Conservation (phyloP, 2,797 vertebrate species). For the Oreochromis grahami region DNA sequence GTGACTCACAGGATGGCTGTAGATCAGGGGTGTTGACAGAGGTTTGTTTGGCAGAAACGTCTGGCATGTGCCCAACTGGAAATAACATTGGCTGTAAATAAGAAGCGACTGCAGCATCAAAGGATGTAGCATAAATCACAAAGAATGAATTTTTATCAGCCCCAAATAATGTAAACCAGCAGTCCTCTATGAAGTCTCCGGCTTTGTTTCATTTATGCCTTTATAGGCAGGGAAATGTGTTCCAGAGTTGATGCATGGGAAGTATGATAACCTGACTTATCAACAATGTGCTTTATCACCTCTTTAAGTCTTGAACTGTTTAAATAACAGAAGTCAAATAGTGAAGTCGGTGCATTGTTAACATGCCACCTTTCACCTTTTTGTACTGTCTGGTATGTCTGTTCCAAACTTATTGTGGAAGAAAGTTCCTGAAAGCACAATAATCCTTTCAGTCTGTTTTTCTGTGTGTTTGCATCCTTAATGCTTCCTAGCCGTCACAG, state of each 20-base stretch:
- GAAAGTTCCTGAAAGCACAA: slow-evolving; percentile 31
- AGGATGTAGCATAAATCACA: not conserved
- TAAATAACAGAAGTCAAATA: not conserved
- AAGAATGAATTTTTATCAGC: not conserved
- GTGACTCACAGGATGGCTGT: not conserved
- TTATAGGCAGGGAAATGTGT: not conserved
- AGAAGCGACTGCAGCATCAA: not conserved
- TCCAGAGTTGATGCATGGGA: not conserved
- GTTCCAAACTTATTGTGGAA: slow-evolving; percentile 13
- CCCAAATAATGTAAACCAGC: not conserved
- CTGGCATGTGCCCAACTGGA: not conserved
- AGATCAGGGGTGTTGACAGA: not conserved
- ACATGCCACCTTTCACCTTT: slow-evolving; percentile 19
- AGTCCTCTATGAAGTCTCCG: not conserved
- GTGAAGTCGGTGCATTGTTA: not conserved
- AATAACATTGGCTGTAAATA: not conserved
- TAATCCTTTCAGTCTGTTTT: not conserved
- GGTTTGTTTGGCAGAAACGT: not conserved
- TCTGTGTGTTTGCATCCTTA: not conserved
- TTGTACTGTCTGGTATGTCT: slow-evolving; percentile 19
- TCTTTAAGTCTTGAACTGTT: not conserved
- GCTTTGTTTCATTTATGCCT: not conserved
- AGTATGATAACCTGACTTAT: not conserved
- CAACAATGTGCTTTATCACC: not conserved
- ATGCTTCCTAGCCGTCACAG: slow-evolving; percentile 21